Evolutionary conservation across 2,888 invertebrate genomes (phyloP).

Genomic region (Aradus depressus): DNA sequence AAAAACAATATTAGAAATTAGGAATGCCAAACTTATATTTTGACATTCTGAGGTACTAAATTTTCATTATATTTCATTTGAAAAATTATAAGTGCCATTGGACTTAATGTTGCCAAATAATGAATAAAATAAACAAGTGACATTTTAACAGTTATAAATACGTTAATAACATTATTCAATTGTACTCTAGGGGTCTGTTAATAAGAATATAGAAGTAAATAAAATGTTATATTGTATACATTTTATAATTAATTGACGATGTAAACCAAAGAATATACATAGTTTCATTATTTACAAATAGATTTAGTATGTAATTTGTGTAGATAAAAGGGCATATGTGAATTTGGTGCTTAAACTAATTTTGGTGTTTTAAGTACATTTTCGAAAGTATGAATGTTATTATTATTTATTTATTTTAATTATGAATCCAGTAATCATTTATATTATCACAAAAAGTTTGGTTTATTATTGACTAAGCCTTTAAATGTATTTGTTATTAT

Average conservation of each 20-base stretch:
- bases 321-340: constrained; percentile 14
- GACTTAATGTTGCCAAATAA: too few species aligned
- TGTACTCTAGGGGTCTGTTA: constrained; percentile 15
- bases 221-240: constrained; percentile 8
- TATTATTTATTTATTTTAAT: too few species aligned
- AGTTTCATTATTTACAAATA: constrained; percentile 14
- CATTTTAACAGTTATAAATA: too few species aligned
- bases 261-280: constrained; percentile 13
- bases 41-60: not conserved
- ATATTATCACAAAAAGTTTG: too few species aligned
- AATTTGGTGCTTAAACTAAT: constrained; percentile 15
- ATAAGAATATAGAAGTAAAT: constrained; percentile 1
- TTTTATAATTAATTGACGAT: constrained; percentile 9
- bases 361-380: too few species aligned
- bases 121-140: too few species aligned
- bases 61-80: not conserved
- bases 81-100: too few species aligned
- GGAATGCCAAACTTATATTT: not conserved
- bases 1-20: not conserved
- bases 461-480: too few species aligned
- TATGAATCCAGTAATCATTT: too few species aligned
- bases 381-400: too few species aligned
- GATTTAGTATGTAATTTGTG: constrained; percentile 9
- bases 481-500: too few species aligned
- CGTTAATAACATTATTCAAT: constrained; percentile 12